A percentile compares a stretch with the other conserved stretches of the same genome.
Conservation (phyloP, 2,888 invertebrate species). For the Lithophane leautieri region DNA sequence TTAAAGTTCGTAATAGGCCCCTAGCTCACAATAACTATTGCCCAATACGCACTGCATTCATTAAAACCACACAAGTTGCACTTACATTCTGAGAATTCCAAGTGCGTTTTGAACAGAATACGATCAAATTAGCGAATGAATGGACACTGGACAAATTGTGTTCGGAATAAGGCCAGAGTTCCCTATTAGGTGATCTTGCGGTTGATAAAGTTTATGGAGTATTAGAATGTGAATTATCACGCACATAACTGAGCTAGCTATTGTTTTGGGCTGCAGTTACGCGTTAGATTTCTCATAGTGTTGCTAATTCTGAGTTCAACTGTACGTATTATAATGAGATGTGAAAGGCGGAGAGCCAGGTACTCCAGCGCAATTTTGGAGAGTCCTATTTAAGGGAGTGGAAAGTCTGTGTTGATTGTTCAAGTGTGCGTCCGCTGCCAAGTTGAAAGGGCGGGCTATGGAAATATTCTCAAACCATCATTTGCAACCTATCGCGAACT, state of each 20-base stretch:
- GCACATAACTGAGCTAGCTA: constrained; percentile 31
- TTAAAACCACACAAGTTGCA: constrained; percentile 48
- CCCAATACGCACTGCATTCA: constrained; percentile 35
- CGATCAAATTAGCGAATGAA: constrained; percentile 60
- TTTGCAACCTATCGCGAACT: constrained; percentile 6
- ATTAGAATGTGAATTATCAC: constrained; percentile 57
- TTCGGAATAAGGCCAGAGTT: constrained; percentile 50
- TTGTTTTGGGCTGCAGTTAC: constrained; percentile 45
- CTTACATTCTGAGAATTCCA: constrained; percentile 54
- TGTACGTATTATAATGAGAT: background rate
- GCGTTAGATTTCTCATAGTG: constrained; percentile 40
- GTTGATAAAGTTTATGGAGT: constrained; percentile 47
- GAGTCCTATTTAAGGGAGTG: background rate
- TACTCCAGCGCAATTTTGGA: background rate
- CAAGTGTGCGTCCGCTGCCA: constrained; percentile 6
- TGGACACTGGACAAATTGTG: constrained; percentile 60
- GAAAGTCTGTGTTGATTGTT: constrained; percentile 10
- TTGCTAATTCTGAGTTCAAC: constrained; percentile 36
- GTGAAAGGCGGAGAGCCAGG: background rate
- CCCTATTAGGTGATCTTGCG: constrained; percentile 54
- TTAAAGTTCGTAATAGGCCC: no score
- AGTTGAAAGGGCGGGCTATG: background rate
- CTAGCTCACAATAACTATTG: constrained; percentile 22
- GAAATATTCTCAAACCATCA: constrained; percentile 11
- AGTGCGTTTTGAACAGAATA: constrained; percentile 46